A percentile compares a stretch with the other conserved stretches of the same genome.
Evolutionary conservation across 2,797 vertebrate species (phyloP).

Genomic region (Acrossocheilus wenchowensis): DNA sequence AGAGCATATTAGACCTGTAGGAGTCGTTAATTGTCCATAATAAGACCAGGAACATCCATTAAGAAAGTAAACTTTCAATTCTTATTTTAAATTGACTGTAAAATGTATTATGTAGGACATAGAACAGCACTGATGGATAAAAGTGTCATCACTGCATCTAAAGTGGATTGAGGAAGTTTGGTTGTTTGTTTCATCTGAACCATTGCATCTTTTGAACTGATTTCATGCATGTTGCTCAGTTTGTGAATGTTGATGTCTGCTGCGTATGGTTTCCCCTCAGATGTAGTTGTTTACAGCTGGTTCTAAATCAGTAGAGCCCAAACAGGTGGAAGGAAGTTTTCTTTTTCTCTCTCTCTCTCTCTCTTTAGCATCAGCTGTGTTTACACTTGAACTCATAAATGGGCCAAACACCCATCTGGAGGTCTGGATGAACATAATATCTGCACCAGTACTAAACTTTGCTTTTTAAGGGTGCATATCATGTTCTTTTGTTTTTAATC

Average conservation of each 20-base stretch:
- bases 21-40: not conserved
- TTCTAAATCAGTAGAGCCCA: slow-evolving; percentile 44
- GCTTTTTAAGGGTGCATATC: not conserved
- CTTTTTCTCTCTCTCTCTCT: slow-evolving; percentile 30
- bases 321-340: slow-evolving; percentile 47
- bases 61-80: not conserved
- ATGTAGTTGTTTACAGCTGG: slow-evolving; percentile 31
- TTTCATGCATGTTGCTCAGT: not conserved
- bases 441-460: not conserved
- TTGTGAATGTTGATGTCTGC: slow-evolving; percentile 19
- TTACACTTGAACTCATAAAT: slow-evolving; percentile 62
- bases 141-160: not conserved
- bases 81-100: not conserved
- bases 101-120: not conserved
- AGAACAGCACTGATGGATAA: not conserved
- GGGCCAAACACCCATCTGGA: slow-evolving; percentile 52
- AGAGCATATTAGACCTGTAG: not conserved
- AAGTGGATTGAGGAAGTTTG: not conserved
- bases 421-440: not conserved
- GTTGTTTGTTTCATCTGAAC: not conserved
- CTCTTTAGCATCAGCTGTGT: slow-evolving; percentile 66
- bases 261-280: slow-evolving; percentile 12
- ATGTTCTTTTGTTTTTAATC: not conserved
- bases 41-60: not conserved
- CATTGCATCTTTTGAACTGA: not conserved